phyloP scores from a whole-genome alignment of 2,113 vertebrate genomes.

The Illadopsis cleaveri region DNA sequence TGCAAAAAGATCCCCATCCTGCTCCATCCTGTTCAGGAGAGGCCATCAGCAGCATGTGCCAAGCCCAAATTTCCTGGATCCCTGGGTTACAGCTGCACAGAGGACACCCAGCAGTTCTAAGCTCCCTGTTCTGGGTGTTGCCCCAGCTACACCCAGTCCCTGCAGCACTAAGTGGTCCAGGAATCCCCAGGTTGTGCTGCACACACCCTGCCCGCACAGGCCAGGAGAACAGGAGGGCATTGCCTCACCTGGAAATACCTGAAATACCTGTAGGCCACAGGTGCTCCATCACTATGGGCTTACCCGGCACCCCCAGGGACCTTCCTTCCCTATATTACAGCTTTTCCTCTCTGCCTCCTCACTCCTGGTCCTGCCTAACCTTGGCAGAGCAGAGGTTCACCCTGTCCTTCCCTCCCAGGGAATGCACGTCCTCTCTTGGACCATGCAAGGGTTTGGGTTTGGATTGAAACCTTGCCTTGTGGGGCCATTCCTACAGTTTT shows the following conservation, averaged over 20 bases:
- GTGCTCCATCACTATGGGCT: neutral
- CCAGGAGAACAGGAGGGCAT: neutral
- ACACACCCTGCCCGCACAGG: neutral
- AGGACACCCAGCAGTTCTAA: fast-evolving
- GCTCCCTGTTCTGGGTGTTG: neutral
- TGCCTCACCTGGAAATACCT: conserved; percentile 47
- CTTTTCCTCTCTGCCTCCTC: neutral
- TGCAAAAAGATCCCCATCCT: neutral
- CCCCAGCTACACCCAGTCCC: neutral
- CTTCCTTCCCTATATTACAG: neutral
- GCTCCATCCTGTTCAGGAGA: neutral
- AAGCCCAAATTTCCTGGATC: neutral
- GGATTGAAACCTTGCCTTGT: neutral
- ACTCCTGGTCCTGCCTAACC: neutral
- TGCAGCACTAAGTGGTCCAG: neutral
- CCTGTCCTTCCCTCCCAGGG: neutral
- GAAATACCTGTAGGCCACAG: conserved; percentile 18
- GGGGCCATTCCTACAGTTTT: neutral
- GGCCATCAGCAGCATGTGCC: neutral
- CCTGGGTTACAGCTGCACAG: neutral
- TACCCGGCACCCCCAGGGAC: neutral
- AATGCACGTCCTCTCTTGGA: neutral
- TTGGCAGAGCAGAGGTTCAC: neutral
- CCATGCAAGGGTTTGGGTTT: neutral
- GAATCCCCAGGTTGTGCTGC: neutral